These are phyloP conservation scores for Trichogramma pretiosum DNA, from an alignment of 1,140 invertebrate species.

Conservation along the genomic window DNA sequence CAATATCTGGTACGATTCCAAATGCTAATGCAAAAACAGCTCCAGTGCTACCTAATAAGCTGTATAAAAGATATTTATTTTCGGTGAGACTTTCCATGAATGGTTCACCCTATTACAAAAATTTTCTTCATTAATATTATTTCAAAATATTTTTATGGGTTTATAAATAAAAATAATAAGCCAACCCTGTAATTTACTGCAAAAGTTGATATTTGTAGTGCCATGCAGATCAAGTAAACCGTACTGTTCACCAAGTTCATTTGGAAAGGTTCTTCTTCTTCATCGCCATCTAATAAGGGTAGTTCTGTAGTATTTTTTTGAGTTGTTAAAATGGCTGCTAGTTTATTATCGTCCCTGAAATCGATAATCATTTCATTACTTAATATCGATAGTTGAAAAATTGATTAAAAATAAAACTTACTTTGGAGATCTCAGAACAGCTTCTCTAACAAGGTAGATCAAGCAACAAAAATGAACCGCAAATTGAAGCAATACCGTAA, in stretches of 20 bases:
- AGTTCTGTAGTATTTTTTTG: constrained; percentile 12
- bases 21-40: constrained; percentile 68
- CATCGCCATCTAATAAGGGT: constrained; percentile 39
- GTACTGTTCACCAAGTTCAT: constrained; percentile 94
- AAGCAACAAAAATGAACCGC: constrained; percentile 88
- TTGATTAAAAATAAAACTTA: constrained; percentile 40
- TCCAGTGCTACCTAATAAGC: constrained; percentile 64
- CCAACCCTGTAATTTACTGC: constrained; percentile 96
- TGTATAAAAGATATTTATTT: constrained; percentile 88
- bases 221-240: constrained; percentile 96
- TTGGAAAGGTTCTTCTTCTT: constrained; percentile 82
- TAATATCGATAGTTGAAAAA: no score
- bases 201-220: constrained; percentile 95
- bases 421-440: constrained; percentile 59
- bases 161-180: constrained; percentile 22
- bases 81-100: constrained; percentile 95
- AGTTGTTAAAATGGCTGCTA: constrained; percentile 29
- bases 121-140: constrained; percentile 17
- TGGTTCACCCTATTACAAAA: constrained; percentile 75
- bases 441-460: constrained; percentile 80
- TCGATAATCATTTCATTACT: no score
- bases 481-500: constrained; percentile 93
- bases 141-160: constrained; percentile 64
- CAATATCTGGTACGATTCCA: constrained; percentile 68
- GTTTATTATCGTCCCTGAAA: constrained; percentile 49